Evolutionary conservation across 2,113 vertebrate species (phyloP).

Genomic region (Bostrychus sinensis): DNA sequence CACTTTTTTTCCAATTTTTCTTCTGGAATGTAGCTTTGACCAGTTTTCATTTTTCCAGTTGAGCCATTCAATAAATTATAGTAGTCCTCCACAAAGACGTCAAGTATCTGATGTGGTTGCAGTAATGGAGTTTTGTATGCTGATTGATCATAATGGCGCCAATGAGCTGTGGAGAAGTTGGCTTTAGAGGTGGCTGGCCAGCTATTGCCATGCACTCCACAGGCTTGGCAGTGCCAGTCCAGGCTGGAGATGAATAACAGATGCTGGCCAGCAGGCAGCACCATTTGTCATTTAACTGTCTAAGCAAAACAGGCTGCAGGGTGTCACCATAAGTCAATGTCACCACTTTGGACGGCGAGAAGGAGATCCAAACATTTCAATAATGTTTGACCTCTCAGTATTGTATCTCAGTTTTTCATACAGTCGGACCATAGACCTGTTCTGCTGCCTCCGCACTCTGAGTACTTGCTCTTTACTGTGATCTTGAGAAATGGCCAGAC

Average conservation of each 20-base stretch:
- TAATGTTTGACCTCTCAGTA: conserved; percentile 30
- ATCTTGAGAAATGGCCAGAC: conserved; percentile 33
- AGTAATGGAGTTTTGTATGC: conserved; percentile 23
- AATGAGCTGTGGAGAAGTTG: conserved; percentile 38
- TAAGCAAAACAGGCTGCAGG: conserved; percentile 62
- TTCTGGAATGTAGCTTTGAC: not conserved
- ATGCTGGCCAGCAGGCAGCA: conserved; percentile 65
- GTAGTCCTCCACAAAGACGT: not conserved
- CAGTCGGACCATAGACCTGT: not conserved
- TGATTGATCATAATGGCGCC: conserved; percentile 38
- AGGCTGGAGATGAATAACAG: conserved; percentile 63
- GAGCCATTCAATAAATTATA: conserved; percentile 12
- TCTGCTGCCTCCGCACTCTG: not conserved
- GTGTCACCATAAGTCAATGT: conserved; percentile 67
- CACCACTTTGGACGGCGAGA: conserved; percentile 24
- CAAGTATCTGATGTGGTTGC: conserved; percentile 3
- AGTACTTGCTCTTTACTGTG: conserved; percentile 12
- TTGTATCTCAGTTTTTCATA: not conserved
- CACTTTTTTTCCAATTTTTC: not conserved
- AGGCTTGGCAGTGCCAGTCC: conserved; percentile 44
- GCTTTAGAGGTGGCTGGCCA: conserved; percentile 48
- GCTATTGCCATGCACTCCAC: conserved; percentile 22
- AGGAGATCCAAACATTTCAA: conserved; percentile 58
- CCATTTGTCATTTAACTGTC: conserved; percentile 69
- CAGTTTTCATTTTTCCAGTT: conserved; percentile 14